Evolutionary conservation across 1,140 invertebrate genomes (phyloP).

Genomic region (Nylanderia fulva): DNA sequence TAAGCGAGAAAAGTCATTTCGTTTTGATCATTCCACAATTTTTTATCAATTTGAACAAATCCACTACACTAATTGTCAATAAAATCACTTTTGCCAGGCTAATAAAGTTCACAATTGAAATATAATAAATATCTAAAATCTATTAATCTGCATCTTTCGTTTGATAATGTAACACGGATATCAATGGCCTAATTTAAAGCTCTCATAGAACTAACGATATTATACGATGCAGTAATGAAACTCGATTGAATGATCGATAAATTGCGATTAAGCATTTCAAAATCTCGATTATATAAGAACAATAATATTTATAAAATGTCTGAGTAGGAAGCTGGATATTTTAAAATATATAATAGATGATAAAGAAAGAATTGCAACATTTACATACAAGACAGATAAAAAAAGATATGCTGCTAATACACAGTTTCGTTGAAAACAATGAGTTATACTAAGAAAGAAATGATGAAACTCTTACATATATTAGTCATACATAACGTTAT

Average conservation of each 20-base stretch:
- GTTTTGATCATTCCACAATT: background rate
- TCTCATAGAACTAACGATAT: slow-evolving; percentile 42
- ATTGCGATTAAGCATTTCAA: slow-evolving; percentile 23
- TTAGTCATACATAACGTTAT: background rate
- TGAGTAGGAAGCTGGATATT: background rate
- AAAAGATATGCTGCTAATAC: background rate
- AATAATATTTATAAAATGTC: background rate
- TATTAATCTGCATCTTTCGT: slow-evolving; percentile 5
- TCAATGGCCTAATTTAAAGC: slow-evolving; percentile 40
- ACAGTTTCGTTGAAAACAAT: background rate
- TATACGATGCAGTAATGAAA: slow-evolving; percentile 34
- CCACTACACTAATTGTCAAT: background rate
- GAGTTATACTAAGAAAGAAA: background rate
- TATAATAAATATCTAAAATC: background rate
- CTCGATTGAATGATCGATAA: slow-evolving; percentile 48
- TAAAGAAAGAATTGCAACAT: background rate
- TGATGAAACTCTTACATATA: background rate
- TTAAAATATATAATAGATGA: background rate
- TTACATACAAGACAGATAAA: background rate
- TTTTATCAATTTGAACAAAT: background rate
- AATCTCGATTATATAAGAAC: background rate
- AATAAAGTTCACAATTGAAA: background rate
- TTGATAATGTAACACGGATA: slow-evolving; percentile 9
- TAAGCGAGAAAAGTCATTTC: background rate
- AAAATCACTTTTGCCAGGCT: background rate